Evolutionary conservation across 2,113 vertebrate species (phyloP).

Genomic region (Micronycteris hirsuta): DNA sequence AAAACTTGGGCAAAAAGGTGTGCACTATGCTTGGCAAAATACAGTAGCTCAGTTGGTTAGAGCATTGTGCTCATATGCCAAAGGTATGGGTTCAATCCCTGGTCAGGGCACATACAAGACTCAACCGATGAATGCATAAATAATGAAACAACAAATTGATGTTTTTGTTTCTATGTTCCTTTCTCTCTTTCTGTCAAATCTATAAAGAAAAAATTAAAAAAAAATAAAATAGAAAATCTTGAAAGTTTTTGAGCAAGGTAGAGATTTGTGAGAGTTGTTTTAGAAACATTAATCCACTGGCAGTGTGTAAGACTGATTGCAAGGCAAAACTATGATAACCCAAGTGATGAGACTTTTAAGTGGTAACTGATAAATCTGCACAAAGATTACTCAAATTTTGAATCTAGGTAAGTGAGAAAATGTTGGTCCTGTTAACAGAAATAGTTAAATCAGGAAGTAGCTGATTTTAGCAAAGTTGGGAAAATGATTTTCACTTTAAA

Average conservation of each 20-base stretch:
- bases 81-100: no score
- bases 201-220: no score
- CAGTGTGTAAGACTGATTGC: background rate
- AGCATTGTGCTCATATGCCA: no score
- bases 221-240: background rate
- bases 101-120: no score
- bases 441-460: background rate
- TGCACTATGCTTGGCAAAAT: no score
- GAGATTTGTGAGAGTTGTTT: background rate
- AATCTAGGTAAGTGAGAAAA: background rate
- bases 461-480: slow-evolving; percentile 13
- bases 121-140: no score
- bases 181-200: no score
- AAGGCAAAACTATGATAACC: background rate
- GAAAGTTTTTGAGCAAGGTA: background rate
- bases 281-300: background rate
- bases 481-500: slow-evolving; percentile 20
- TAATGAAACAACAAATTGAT: no score
- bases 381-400: background rate
- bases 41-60: no score
- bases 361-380: background rate
- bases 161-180: no score
- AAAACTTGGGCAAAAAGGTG: no score
- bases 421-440: background rate
- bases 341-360: background rate